Conservation (phyloP, 2,797 vertebrate genomes). For the Chrysocyon brachyurus region DNA sequence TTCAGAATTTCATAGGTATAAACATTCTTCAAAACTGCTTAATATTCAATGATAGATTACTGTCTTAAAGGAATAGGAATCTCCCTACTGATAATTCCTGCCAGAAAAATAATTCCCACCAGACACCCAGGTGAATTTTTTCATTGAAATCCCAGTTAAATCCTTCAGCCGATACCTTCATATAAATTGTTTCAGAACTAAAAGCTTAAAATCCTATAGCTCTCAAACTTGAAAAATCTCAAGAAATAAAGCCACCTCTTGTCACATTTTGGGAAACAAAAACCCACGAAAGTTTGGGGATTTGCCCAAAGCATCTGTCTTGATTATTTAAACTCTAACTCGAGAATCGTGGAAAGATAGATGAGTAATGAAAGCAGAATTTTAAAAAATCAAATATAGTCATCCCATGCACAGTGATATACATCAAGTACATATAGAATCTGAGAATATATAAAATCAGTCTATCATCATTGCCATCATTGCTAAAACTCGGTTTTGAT, state of each 20-base stretch:
- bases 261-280: conserved; percentile 48
- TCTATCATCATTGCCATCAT: neutral
- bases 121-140: neutral
- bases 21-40: conserved; percentile 33
- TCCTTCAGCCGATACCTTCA: neutral
- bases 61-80: neutral
- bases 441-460: neutral
- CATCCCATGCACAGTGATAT: neutral
- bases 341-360: conserved; percentile 19
- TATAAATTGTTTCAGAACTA: neutral
- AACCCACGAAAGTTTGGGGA: neutral
- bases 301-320: neutral
- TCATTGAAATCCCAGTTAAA: neutral
- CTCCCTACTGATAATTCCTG: neutral
- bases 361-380: neutral
- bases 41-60: conserved; percentile 26
- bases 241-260: neutral
- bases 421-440: neutral
- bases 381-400: neutral
- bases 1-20: conserved; percentile 16
- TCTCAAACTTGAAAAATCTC: neutral
- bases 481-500: conserved; percentile 22
- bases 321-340: conserved; percentile 41
- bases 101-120: conserved; percentile 14
- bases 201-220: conserved; percentile 21